phyloP scores from a whole-genome alignment of 1,140 invertebrate species.

The Riptortus pedestris region DNA sequence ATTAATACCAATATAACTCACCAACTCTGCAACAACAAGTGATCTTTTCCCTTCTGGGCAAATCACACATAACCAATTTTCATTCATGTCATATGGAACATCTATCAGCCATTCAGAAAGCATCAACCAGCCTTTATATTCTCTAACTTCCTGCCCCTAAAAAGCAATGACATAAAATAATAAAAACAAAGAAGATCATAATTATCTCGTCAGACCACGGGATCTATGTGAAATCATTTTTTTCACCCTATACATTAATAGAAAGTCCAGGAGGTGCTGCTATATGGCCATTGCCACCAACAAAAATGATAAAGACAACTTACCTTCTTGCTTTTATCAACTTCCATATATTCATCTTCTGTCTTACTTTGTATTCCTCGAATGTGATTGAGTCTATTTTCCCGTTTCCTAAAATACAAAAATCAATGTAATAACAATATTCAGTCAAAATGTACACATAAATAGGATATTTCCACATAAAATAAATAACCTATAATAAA shows the following conservation, averaged over 20 bases:
- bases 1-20: conserved; percentile 35
- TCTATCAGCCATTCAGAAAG: conserved; percentile 86
- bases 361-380: background rate
- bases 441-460: background rate
- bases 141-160: background rate
- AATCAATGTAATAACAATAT: background rate
- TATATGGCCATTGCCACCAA: background rate
- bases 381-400: background rate
- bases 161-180: background rate
- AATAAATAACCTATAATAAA: background rate
- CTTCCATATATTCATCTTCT: background rate
- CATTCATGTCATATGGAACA: conserved; percentile 61
- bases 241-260: background rate
- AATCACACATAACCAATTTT: conserved; percentile 69
- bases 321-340: background rate
- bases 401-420: background rate
- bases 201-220: background rate
- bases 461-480: background rate
- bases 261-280: background rate
- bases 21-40: conserved; percentile 63
- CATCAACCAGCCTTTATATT: conserved; percentile 46
- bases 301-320: background rate
- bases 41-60: conserved; percentile 71
- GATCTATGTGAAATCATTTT: background rate
- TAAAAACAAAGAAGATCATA: background rate